Evolutionary conservation across 2,888 invertebrate genomes (phyloP).

Genomic region (Platypus cylindrus): DNA sequence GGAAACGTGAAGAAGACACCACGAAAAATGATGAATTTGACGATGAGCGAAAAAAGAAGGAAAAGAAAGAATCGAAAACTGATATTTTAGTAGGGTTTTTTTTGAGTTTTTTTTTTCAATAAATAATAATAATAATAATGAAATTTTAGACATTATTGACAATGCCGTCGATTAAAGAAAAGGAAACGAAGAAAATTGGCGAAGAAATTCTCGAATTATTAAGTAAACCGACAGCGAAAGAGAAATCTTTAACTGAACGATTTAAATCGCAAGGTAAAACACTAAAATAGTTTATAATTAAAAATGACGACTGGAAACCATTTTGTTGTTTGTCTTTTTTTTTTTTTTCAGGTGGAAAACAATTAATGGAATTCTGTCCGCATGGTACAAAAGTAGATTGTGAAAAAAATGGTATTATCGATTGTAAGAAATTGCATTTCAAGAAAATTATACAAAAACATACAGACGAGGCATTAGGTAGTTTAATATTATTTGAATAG

Average conservation of each 20-base stretch:
- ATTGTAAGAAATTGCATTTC: conserved; percentile 87
- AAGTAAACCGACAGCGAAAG: conserved; percentile 93
- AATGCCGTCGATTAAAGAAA: conserved; percentile 90
- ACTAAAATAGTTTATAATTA: not conserved
- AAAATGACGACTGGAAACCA: too few relatives aligned
- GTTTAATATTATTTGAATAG: too few relatives aligned
- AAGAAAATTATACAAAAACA: conserved; percentile 92
- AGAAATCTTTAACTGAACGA: conserved; percentile 85
- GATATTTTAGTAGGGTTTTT: conserved; percentile 52
- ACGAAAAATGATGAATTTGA: conserved; percentile 33
- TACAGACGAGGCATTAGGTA: conserved; percentile 49
- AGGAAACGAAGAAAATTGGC: conserved; percentile 87
- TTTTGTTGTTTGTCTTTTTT: not conserved
- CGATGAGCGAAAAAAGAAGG: conserved; percentile 46
- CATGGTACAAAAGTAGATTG: conserved; percentile 92
- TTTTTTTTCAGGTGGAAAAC: conserved; percentile 49
- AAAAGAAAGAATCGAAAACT: conserved; percentile 40
- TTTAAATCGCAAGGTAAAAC: conserved; percentile 73
- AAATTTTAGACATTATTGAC: conserved; percentile 64
- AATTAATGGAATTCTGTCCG: conserved; percentile 92
- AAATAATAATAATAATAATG: conserved; percentile 8
- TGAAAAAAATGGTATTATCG: conserved; percentile 39
- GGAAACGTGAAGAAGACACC: conserved; percentile 36
- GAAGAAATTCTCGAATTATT: conserved; percentile 90
- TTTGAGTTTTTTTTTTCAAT: not conserved